These are phyloP conservation scores for Willisornis vidua DNA, from an alignment of 2,113 vertebrate genomes.

Conservation along the genomic window DNA sequence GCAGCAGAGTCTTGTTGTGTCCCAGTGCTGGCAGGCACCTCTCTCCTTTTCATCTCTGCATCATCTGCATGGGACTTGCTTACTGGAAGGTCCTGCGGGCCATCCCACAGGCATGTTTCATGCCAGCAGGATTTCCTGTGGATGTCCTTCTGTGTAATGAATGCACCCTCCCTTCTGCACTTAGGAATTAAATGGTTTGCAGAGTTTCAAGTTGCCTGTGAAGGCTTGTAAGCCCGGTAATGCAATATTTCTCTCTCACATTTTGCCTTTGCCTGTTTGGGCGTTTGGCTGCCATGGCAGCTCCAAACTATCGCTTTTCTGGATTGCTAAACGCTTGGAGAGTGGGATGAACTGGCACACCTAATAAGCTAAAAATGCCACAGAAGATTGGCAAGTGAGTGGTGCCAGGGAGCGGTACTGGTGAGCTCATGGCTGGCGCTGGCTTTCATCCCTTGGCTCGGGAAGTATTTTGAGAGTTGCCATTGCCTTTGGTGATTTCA, in stretches of 20 bases:
- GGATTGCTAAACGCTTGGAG: neutral
- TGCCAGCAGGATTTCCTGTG: neutral
- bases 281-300: conserved; percentile 30
- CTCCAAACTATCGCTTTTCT: neutral
- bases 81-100: neutral
- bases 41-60: neutral
- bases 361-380: conserved; percentile 3
- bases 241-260: neutral
- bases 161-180: neutral
- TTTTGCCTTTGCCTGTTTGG: neutral
- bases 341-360: neutral
- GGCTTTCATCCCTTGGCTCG: neutral
- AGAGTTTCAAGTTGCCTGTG: neutral
- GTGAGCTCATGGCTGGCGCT: conserved; percentile 55
- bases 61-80: neutral
- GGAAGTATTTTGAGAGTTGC: neutral
- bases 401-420: neutral
- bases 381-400: neutral
- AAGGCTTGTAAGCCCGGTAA: neutral
- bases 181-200: fast-evolving
- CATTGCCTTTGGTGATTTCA: conserved; percentile 7
- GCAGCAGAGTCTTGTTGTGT: neutral
- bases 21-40: neutral
- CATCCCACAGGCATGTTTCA: neutral
- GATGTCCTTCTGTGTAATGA: neutral